Evolutionary conservation across 2,888 invertebrate genomes (phyloP).

Genomic region (Adelognathus sp.): DNA sequence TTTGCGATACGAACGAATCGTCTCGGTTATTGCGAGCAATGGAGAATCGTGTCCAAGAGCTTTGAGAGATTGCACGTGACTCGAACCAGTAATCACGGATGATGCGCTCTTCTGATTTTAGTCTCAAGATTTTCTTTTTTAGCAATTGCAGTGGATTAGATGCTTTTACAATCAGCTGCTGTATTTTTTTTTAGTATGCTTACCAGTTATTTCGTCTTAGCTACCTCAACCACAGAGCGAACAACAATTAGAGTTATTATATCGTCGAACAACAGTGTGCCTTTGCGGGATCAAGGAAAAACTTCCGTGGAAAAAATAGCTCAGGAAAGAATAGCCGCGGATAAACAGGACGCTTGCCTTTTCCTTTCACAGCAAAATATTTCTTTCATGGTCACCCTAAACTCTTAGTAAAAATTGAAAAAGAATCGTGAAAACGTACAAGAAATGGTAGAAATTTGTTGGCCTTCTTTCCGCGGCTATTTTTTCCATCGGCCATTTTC

Average conservation of each 20-base stretch:
- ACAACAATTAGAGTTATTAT: constrained; percentile 32
- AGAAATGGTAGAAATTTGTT: too few relatives aligned
- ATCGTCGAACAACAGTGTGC: constrained; percentile 11
- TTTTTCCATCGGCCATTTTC: too few relatives aligned
- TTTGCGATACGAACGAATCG: neutral
- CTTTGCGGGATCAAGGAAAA: too few relatives aligned
- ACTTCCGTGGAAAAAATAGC: too few relatives aligned
- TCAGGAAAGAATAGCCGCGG: too few relatives aligned
- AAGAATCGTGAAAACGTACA: too few relatives aligned
- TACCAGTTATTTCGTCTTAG: constrained; percentile 26
- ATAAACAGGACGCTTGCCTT: too few relatives aligned
- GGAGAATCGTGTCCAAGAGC: neutral
- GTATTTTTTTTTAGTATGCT: constrained; percentile 18
- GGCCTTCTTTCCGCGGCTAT: too few relatives aligned
- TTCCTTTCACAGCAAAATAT: too few relatives aligned
- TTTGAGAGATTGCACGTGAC: neutral
- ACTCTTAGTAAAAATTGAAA: too few relatives aligned
- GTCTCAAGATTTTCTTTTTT: neutral
- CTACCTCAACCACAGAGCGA: constrained; percentile 46
- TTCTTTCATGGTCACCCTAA: too few relatives aligned
- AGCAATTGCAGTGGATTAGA: constrained; percentile 16
- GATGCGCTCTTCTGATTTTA: neutral
- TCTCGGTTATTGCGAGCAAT: neutral
- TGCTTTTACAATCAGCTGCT: constrained; percentile 32
- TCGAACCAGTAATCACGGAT: neutral